Base-by-base conservation (phyloP, 2,113 vertebrate genomes). In the Anarhynchus alexandrinus region DNA sequence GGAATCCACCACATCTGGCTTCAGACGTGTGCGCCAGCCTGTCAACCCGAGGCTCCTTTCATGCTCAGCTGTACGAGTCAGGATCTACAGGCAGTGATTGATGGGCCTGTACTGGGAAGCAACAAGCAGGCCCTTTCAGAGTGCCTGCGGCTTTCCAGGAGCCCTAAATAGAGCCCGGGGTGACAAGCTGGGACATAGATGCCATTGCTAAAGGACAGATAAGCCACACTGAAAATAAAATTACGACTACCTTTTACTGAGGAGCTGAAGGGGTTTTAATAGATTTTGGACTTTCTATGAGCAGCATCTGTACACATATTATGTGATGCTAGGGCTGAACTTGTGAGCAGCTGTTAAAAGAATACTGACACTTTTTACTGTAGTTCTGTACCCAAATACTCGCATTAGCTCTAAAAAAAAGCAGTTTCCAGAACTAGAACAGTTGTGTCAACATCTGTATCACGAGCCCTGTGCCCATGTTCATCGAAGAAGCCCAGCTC, bases 31-130 rank as follows among this genome's bases (percentile, higher is more conserved):
- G 19, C 5, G 2, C 19, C 70, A 82, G 6, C 14, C 62, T 67
- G 34, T 59, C 51, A 79, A 27, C 11, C 10, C 0, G 0, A 16
- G 27, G 4, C 0, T 4, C 19, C 13, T 78, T 83, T 36, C 42
- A 14, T 51, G 32, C 29, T 78, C 59, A 25, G 26, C 38, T 91
- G 16, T 67, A 42, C 25, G 9, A 74, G 27, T 51, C n/a, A 90
- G 49, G 36, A 73, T 43, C 67, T 66, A 40, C 19, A 70, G 51
- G 20, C 61, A 66, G 42, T 57, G 89, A 64, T 27, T 71, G 52
- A 74, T 76, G n/a, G 36, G 6, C 8, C 54, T 38, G n/a, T 77
- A 58, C 40, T 61, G 40, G 29, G 49, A 38, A 82, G 74, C 47
- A 83, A n/a, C 15, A 59, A 42, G 19, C 26, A 57, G 59, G 15